Evolutionary conservation across 2,113 vertebrate genomes (phyloP).

Genomic region (Lamprotornis superbus): DNA sequence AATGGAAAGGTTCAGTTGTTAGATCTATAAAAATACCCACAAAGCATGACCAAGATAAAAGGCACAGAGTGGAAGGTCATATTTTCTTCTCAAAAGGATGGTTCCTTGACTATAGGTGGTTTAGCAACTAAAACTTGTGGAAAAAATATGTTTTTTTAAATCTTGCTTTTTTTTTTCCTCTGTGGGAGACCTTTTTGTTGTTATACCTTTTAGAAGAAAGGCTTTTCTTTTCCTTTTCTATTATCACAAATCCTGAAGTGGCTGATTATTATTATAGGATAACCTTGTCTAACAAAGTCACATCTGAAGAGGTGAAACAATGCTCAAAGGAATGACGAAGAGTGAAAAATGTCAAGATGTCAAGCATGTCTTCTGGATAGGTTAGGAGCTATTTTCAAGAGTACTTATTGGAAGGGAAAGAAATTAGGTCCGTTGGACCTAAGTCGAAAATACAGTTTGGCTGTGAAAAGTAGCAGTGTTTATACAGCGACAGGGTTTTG

Average conservation of each 20-base stretch:
- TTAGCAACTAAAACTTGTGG: background rate
- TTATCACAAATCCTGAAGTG: background rate
- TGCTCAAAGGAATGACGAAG: background rate
- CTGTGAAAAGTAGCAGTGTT: background rate
- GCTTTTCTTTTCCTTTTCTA: background rate
- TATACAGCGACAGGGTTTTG: background rate
- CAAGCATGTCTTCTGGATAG: background rate
- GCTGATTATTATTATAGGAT: background rate
- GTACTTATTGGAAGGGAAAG: background rate
- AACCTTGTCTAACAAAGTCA: background rate
- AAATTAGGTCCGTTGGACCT: background rate
- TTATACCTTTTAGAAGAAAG: background rate
- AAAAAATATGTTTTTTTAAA: background rate
- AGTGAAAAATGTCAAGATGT: background rate
- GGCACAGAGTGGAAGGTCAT: background rate
- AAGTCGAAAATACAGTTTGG: background rate
- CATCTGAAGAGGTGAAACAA: background rate
- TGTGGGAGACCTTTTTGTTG: background rate
- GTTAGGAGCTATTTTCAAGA: background rate
- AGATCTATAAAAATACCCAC: background rate
- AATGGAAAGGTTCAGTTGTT: background rate
- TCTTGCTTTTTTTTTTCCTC: background rate
- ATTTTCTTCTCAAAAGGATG: background rate
- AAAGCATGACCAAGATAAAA: conserved; percentile 6
- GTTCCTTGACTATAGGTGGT: background rate